phyloP scores from a whole-genome alignment of 2,797 vertebrate species.

The Ataeniobius toweri region DNA sequence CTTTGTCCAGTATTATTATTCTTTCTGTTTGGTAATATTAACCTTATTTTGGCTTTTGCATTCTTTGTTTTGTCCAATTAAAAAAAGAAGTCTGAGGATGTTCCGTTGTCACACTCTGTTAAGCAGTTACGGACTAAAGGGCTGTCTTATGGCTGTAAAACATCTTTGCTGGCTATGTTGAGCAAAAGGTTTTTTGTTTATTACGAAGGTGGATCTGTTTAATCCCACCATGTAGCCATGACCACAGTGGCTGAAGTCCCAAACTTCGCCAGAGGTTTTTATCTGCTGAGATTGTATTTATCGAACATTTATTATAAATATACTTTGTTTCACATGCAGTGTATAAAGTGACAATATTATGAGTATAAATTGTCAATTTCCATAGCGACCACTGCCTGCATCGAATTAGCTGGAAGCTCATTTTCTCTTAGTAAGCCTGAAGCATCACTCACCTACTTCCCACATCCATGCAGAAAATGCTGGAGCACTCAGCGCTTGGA shows the following conservation, averaged over 20 bases:
- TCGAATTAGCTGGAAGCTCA: not conserved
- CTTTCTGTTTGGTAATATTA: not conserved
- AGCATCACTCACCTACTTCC: too few relatives aligned
- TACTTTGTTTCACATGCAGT: not conserved
- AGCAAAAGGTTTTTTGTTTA: not conserved
- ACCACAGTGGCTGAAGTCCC: not conserved
- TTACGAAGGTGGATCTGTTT: not conserved
- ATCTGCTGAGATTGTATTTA: too few relatives aligned
- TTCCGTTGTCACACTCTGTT: not conserved
- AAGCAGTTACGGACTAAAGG: not conserved
- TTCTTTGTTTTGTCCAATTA: not conserved
- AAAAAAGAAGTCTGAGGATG: not conserved
- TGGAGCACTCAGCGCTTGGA: not conserved
- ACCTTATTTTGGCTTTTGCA: not conserved
- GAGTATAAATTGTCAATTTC: not conserved
- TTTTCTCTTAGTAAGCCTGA: too few relatives aligned
- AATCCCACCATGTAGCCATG: not conserved
- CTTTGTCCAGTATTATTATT: not conserved
- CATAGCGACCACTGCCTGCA: not conserved
- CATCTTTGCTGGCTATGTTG: not conserved
- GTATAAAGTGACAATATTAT: not conserved
- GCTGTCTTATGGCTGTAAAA: not conserved
- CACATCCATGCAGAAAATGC: too few relatives aligned
- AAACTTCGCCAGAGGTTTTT: not conserved
- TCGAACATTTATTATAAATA: not conserved